A percentile compares a stretch with the other conserved stretches of the same genome.
These are phyloP conservation scores for Mystacides longicornis DNA, from an alignment of 2,888 invertebrate species.

Conservation along the genomic window DNA sequence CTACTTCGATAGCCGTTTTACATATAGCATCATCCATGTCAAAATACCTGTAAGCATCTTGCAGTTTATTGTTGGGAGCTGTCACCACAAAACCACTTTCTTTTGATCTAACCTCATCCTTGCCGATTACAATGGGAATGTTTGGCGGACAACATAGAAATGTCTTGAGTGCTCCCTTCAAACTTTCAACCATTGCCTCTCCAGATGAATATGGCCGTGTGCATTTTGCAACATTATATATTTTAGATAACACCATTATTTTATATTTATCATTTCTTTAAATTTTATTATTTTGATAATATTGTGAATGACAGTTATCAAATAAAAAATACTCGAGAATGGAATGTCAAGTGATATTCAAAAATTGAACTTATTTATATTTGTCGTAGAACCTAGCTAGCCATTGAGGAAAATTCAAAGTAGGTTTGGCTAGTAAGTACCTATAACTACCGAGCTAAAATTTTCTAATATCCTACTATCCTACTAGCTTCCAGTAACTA, in stretches of 20 bases:
- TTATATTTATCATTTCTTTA: not conserved
- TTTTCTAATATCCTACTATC: no score
- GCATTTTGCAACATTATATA: not conserved
- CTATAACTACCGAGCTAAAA: no score
- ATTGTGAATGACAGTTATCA: not conserved
- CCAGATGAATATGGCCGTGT: not conserved
- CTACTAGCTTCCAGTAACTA: no score
- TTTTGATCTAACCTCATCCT: slow-evolving; percentile 70
- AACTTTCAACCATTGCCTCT: not conserved
- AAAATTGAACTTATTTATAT: not conserved
- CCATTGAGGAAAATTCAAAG: no score
- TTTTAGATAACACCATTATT: slow-evolving; percentile 1
- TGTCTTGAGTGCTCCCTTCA: slow-evolving; percentile 54
- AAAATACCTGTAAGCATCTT: slow-evolving; percentile 78
- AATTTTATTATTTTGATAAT: not conserved
- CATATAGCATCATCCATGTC: slow-evolving; percentile 81
- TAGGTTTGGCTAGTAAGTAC: no score
- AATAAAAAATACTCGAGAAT: not conserved
- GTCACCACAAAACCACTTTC: slow-evolving; percentile 69
- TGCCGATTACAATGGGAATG: slow-evolving; percentile 92
- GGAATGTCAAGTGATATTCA: not conserved
- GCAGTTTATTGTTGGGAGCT: slow-evolving; percentile 86
- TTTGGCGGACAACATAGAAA: slow-evolving; percentile 64
- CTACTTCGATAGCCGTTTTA: slow-evolving; percentile 74
- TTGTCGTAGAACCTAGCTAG: no score